phyloP scores from a whole-genome alignment of 2,113 vertebrate genomes.

The Hiodon tergisus region DNA sequence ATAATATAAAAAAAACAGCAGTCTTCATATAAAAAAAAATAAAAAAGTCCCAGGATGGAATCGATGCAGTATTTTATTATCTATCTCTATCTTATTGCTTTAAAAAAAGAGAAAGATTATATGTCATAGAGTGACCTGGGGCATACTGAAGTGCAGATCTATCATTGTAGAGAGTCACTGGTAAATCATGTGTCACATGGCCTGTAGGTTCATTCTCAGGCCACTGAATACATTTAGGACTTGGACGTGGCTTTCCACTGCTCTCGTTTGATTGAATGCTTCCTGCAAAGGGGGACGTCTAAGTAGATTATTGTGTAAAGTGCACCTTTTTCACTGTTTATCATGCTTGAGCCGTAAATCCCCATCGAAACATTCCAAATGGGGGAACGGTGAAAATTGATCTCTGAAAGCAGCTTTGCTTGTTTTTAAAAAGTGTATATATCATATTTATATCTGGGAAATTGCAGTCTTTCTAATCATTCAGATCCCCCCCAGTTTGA shows the following conservation, averaged over 20 bases:
- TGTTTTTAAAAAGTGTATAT: slow-evolving; percentile 40
- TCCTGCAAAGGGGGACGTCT: slow-evolving; percentile 53
- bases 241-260: slow-evolving; percentile 52
- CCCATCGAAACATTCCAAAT: slow-evolving; percentile 10
- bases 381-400: neutral
- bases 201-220: slow-evolving; percentile 70
- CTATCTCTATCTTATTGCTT: slow-evolving; percentile 70
- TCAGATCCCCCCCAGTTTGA: slow-evolving; percentile 26
- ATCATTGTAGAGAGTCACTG: slow-evolving; percentile 63
- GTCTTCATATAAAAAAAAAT: slow-evolving; percentile 19
- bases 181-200: slow-evolving; percentile 74
- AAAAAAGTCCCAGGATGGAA: slow-evolving; percentile 49
- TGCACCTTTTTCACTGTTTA: slow-evolving; percentile 50
- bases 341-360: slow-evolving; percentile 39
- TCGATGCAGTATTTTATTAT: slow-evolving; percentile 70
- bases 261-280: slow-evolving; percentile 60
- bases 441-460: slow-evolving; percentile 46
- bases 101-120: slow-evolving; percentile 68
- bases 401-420: neutral
- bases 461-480: neutral
- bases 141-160: slow-evolving; percentile 57
- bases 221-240: slow-evolving; percentile 66
- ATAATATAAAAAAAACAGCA: slow-evolving; percentile 23
- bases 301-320: slow-evolving; percentile 62
- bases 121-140: slow-evolving; percentile 65